Base-by-base conservation (phyloP, 2,797 vertebrate species). In the Microctenopoma steveboyesi region DNA sequence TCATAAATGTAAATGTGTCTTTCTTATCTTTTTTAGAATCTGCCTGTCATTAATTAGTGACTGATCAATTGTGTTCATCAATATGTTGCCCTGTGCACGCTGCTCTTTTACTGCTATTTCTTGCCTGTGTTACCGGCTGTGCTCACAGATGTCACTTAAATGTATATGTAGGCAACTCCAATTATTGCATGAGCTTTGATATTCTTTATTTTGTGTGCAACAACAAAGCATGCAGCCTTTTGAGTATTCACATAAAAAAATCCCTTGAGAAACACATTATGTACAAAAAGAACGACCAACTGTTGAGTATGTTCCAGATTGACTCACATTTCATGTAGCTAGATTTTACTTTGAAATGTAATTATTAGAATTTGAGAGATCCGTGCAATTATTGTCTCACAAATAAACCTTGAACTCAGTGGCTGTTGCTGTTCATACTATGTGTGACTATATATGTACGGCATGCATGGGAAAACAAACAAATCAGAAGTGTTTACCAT, bases 391-490 rank as follows among this genome's bases (percentile, higher is more conserved):
- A 79, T 45, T 61, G 48, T 66, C 40, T 30, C 9, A 45, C 67
- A 76, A 82, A 79, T 57, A 81, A 52, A 78, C 56, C 63, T 84
- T 83, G 11, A 81, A 67, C 52, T 63, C n/a, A 11, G 69, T 64
- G 60, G 63, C 60, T 63, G 28, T 43, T 56, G 5, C 49, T 68
- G 43, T 59, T 62, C 15, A 45, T 39, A 55, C 22, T 62, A 40
- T 43, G 63, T 45, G 12, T 63, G 10, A 46, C n/a, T 52, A 15
- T 45, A 5, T 16, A 15, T 45, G 15, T 16, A 18, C 3, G 1
- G 14, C 14, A 15, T 7, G 13, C 16, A 16, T 52, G 35, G 43
- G 15, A 60, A 66, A 74, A 57, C 47, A 62, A 61, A 55, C 3
- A 25, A 59, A 40, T 65, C 56, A 55, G 54, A 69, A 52, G 59